A percentile compares a stretch with the other conserved stretches of the same genome.
phyloP scores from a whole-genome alignment of 2,797 vertebrate genomes.

The Rhinogobio ventralis region DNA sequence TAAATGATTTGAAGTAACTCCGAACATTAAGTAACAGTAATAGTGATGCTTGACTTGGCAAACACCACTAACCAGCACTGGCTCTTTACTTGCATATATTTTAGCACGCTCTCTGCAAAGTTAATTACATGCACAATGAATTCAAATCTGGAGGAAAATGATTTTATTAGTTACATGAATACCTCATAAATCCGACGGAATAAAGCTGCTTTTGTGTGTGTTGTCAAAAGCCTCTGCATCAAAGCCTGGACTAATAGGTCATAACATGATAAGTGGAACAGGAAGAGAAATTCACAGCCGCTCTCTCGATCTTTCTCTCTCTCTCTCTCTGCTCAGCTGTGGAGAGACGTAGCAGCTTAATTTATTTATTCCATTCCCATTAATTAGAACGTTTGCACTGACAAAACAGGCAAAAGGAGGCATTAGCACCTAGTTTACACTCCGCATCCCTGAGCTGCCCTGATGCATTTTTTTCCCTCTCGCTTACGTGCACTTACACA shows the following conservation, averaged over 20 bases:
- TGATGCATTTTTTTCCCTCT: slow-evolving; percentile 21
- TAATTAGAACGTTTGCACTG: slow-evolving; percentile 75
- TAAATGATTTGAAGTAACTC: too few relatives aligned
- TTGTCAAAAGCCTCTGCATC: slow-evolving; percentile 42
- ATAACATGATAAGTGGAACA: slow-evolving; percentile 44
- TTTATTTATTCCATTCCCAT: slow-evolving; percentile 75
- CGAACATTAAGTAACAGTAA: too few relatives aligned
- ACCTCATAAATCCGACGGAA: slow-evolving; percentile 28
- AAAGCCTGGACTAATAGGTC: slow-evolving; percentile 44
- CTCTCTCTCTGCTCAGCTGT: slow-evolving; percentile 64
- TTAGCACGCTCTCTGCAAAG: slow-evolving; percentile 11
- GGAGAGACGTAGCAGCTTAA: slow-evolving; percentile 67
- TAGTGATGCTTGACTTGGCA: neutral
- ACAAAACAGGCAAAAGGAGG: slow-evolving; percentile 71
- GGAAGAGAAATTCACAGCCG: slow-evolving; percentile 38
- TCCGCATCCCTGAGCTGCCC: slow-evolving; percentile 67
- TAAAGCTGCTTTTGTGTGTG: slow-evolving; percentile 37
- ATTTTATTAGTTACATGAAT: slow-evolving; percentile 42
- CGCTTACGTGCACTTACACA: slow-evolving; percentile 41
- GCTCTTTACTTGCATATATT: slow-evolving; percentile 3
- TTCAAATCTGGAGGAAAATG: slow-evolving; percentile 32
- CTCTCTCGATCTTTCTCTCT: neutral
- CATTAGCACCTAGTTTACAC: slow-evolving; percentile 77
- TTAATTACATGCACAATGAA: slow-evolving; percentile 36
- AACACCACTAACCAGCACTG: slow-evolving; percentile 1